Base-by-base conservation (phyloP, 2,113 vertebrate species). In the Osmerus mordax region DNA sequence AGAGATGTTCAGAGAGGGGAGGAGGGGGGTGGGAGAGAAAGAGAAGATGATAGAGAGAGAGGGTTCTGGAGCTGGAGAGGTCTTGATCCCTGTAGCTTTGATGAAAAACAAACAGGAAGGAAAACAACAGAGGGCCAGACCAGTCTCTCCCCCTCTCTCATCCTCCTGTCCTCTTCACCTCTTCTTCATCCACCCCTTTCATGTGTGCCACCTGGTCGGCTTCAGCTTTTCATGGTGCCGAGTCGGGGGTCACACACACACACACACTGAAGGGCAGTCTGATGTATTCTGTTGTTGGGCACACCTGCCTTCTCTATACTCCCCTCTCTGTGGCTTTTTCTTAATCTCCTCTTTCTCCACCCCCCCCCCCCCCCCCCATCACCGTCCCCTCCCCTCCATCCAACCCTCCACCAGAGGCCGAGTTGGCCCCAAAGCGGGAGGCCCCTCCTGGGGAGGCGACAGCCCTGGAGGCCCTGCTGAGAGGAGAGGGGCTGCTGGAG, bases 381-480 rank as follows among this genome's bases (percentile, higher is more conserved):
- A 6, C 58, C 8, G 6, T 5, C 60, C 15, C 0, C 47, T 14
- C 51, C 16, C 25, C 18, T 65, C 25, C 4, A 13, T 47, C 64
- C 54, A 65, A 61, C 29, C 61, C 41, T 64, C 70, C 41, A 16
- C 62, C 63, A 93, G 92, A 92, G 79, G 90, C 91, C 0, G 91
- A 93, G 72, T 68, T 92, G 74, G 90, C 89, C 59, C 80, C 89
- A 5, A 92, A 92, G 67, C 89, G 81, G 11, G 91, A 92, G 73
- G 87, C 75, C 6, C 83, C 89, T 16, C 75, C 94, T 1, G 93
- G 93, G 16, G 96, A 98, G 86, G 94, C 95, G 78, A 98, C 95
- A 61, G 96, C 97, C 11, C 82, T 99, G 87, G 97, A 99, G 89
- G 95, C 96, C 67, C 90, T 99, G 15, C 84, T 92, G 32, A 88